A percentile compares a stretch with the other conserved stretches of the same genome.
Evolutionary conservation across 2,113 vertebrate genomes (phyloP).

Genomic region (Carassius carassius): DNA sequence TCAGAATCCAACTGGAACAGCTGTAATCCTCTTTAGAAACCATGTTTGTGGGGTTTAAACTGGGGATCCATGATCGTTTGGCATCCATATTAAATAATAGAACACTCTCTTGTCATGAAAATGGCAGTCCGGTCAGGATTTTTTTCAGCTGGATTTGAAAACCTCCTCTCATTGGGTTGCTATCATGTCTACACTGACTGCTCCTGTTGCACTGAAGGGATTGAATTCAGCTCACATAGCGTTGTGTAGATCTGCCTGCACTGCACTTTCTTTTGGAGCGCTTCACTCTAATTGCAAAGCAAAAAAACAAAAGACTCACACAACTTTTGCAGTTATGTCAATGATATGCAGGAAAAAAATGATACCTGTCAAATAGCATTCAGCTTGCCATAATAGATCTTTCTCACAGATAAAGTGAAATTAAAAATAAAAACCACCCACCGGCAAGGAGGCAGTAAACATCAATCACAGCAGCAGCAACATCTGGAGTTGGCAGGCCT

Average conservation of each 20-base stretch:
- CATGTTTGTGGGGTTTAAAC: constrained; percentile 24
- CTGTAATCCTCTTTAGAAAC: constrained; percentile 36
- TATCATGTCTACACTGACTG: background rate
- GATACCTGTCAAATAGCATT: background rate
- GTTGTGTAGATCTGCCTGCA: constrained; percentile 1
- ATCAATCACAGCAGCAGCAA: constrained; percentile 63
- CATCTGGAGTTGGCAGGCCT: constrained; percentile 64
- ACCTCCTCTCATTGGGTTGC: constrained; percentile 2
- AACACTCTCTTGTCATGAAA: constrained; percentile 40
- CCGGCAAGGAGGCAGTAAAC: constrained; percentile 52
- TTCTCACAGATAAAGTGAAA: constrained; percentile 50
- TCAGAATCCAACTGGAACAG: constrained; percentile 25
- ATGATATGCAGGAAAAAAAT: background rate
- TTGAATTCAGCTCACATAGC: constrained; percentile 16
- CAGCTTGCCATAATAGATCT: constrained; percentile 30
- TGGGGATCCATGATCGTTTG: constrained; percentile 38
- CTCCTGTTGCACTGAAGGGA: background rate
- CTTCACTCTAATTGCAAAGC: constrained; percentile 4
- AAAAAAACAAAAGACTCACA: constrained; percentile 1
- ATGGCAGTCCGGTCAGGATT: constrained; percentile 20
- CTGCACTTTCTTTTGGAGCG: background rate
- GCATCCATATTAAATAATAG: constrained; percentile 39
- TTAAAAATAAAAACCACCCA: constrained; percentile 55
- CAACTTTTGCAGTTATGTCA: constrained; percentile 1
- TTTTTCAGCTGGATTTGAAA: constrained; percentile 26